Base-by-base conservation (phyloP, 2,888 invertebrate genomes). In the Parthenolecanium corni region DNA sequence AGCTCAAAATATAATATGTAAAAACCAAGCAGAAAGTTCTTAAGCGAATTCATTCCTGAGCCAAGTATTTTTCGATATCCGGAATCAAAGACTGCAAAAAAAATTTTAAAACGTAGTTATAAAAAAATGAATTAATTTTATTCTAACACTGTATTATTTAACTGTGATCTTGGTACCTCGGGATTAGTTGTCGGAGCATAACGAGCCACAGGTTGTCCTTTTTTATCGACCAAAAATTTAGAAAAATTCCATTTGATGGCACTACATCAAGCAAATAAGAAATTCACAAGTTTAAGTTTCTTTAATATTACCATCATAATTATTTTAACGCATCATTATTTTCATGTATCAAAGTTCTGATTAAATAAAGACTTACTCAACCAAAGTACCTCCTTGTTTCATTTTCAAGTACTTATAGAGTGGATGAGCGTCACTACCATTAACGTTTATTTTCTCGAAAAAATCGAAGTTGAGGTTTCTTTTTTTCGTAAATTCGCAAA, bases 221-320 rank as follows among this genome's bases (percentile, higher is more conserved):
- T 75, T 70, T 79, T 82, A 71, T 89, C 82, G 25, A 91, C 76
- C 40, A 92, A 77, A 73, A 91, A 92, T 73, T 92, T 92, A 1
- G 88, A 84, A 72, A 89, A 92, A 74, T 92, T 92, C 90, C 91
- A 92, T 72, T 89, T 90, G 68, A 91, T 86, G 67, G 81, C 81
- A 71, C 85, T 71, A 66, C 49, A 58, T 54, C 5, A 21, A 61
- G 58, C 20, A 0, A 47, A 21, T 1, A 46, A 31, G 36, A 5
- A 62, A 52, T 24, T 2, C 40, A n/a, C 2, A 40, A n/a, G 12
- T 40, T 40, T 16, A 2, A 40, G 16, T 40, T 12, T 40, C n/a
- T n/a, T n/a, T n/a, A n/a, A n/a, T n/a, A n/a, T n/a, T n/a, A n/a
- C n/a, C n/a, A n/a, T n/a, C n/a, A n/a, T n/a, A n/a, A 40, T 40